Conservation (phyloP, 2,797 vertebrate species). For the Muraenolepis orangiensis region DNA sequence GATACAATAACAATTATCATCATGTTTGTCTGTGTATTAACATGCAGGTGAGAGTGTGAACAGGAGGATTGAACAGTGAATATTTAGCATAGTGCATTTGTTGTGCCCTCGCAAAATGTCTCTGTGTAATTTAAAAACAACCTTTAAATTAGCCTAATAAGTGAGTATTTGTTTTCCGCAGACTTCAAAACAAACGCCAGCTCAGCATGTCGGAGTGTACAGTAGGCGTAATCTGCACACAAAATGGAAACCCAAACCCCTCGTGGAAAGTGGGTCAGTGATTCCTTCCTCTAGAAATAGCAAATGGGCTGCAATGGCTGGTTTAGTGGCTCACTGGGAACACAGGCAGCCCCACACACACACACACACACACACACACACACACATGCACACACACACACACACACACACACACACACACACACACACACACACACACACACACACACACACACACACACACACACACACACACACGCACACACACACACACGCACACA, state of each 20-base stretch:
- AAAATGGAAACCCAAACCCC: constrained; percentile 5
- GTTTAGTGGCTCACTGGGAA: constrained; percentile 11
- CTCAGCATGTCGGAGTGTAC: neutral
- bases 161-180: neutral
- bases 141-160: neutral
- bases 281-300: constrained; percentile 1
- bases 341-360: neutral
- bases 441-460: neutral
- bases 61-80: neutral
- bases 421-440: neutral
- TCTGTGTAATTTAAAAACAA: neutral
- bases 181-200: neutral
- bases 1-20: too few relatives aligned
- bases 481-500: neutral
- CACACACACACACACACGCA: neutral
- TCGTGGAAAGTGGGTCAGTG: constrained; percentile 27
- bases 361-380: neutral
- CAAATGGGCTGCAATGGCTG: constrained; percentile 29
- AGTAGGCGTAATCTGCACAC: neutral
- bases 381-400: neutral
- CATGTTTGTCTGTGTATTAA: neutral
- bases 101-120: neutral
- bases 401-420: neutral
- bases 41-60: neutral
- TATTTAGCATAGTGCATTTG: neutral